Conservation (phyloP, 2,797 vertebrate species). For the Anguilla obscura region DNA sequence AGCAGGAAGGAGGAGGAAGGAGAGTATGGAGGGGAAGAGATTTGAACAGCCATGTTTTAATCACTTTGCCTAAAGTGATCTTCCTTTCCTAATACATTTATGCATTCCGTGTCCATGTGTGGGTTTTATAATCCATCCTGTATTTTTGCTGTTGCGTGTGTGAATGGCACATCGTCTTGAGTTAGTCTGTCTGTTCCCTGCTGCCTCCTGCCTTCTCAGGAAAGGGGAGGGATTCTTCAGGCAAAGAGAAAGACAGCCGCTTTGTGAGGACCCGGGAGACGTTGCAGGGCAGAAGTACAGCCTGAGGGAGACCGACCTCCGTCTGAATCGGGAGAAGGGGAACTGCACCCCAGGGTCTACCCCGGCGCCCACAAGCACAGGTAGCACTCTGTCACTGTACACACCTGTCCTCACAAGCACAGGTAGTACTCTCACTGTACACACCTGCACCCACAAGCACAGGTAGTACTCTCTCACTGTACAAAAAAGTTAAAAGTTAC, state of each 20-base stretch:
- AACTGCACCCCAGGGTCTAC: slow-evolving; percentile 57
- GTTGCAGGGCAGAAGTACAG: slow-evolving; percentile 76
- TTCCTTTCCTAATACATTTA: background rate
- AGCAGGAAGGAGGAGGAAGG: slow-evolving; percentile 65
- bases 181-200: background rate
- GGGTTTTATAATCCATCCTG: background rate
- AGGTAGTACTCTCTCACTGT: no score
- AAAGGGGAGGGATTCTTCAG: slow-evolving; percentile 86
- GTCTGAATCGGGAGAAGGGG: slow-evolving; percentile 76
- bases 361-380: slow-evolving; percentile 64
- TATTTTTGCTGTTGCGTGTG: background rate
- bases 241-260: slow-evolving; percentile 68
- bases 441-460: no score
- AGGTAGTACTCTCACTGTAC: background rate
- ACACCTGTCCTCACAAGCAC: background rate
- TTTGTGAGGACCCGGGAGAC: slow-evolving; percentile 63
- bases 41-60: background rate
- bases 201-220: slow-evolving; percentile 57
- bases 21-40: background rate
- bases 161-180: background rate
- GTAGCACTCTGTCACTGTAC: slow-evolving; percentile 41
- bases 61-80: background rate
- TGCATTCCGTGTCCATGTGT: background rate
- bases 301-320: slow-evolving; percentile 82
- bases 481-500: background rate